A percentile compares a stretch with the other conserved stretches of the same genome.
phyloP scores from a whole-genome alignment of 1,140 invertebrate genomes.

The Orius insidiosus region DNA sequence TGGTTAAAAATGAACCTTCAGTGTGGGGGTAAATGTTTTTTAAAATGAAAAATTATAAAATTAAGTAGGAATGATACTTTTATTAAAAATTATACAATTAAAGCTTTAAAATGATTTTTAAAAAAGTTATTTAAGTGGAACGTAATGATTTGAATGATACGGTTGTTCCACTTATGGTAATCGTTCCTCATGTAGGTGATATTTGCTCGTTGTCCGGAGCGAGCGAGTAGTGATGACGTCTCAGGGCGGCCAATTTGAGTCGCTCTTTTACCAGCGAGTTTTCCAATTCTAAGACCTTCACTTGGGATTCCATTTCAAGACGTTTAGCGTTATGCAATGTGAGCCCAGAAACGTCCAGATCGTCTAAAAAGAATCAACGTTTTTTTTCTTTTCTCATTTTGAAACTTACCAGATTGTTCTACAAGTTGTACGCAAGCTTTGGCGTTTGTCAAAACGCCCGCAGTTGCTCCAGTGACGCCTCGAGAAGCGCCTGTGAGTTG shows the following conservation, averaged over 20 bases:
- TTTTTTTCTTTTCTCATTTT: not conserved
- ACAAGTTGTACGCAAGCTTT: conserved; percentile 73
- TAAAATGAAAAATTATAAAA: no score
- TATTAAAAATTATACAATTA: no score
- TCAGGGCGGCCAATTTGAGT: conserved; percentile 57
- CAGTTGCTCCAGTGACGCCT: conserved; percentile 75
- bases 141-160: not conserved
- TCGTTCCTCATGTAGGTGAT: conserved; percentile 6
- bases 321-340: conserved; percentile 86
- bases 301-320: conserved; percentile 89
- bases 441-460: conserved; percentile 79
- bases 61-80: no score
- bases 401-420: conserved; percentile 57
- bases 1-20: no score
- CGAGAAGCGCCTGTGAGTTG: conserved; percentile 70
- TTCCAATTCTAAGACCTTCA: conserved; percentile 82
- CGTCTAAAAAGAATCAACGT: conserved; percentile 35
- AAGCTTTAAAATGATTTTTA: no score
- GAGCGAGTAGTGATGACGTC: conserved; percentile 84
- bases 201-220: conserved; percentile 41
- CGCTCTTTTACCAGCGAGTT: conserved; percentile 76
- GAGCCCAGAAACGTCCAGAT: conserved; percentile 75
- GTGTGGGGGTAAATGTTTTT: no score
- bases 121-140: no score
- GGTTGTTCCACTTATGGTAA: conserved; percentile 2